These are phyloP conservation scores for Brotula barbata DNA, from an alignment of 2,797 vertebrate genomes.

Conservation along the genomic window DNA sequence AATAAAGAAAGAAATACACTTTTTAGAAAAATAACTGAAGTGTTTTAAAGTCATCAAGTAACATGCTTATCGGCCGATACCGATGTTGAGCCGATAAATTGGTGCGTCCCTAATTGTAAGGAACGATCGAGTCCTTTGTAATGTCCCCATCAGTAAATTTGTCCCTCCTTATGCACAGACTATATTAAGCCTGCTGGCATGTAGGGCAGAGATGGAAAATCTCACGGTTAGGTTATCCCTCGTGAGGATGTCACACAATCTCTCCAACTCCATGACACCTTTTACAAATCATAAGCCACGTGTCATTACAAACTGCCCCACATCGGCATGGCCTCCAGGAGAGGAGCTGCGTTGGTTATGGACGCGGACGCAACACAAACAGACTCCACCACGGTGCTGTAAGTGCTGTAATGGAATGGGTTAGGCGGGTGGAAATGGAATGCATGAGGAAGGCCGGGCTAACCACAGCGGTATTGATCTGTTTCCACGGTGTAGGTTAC, in stretches of 20 bases:
- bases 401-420: slow-evolving; percentile 15
- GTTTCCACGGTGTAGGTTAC: slow-evolving; percentile 3
- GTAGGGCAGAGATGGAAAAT: slow-evolving; percentile 20
- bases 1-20: too few relatives aligned
- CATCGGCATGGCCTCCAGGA: slow-evolving; percentile 20
- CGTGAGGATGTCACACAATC: slow-evolving; percentile 12
- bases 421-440: not conserved
- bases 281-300: slow-evolving; percentile 21
- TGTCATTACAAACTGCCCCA: slow-evolving; percentile 27
- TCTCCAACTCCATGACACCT: slow-evolving; percentile 15
- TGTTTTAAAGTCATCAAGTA: too few relatives aligned
- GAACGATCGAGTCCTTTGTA: slow-evolving; percentile 12
- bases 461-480: slow-evolving; percentile 25
- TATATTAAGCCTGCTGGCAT: slow-evolving; percentile 22
- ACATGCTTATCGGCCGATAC: too few relatives aligned
- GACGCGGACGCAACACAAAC: slow-evolving; percentile 23
- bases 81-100: too few relatives aligned
- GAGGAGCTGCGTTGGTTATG: slow-evolving; percentile 35
- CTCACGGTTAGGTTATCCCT: slow-evolving; percentile 21
- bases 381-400: slow-evolving; percentile 18
- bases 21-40: too few relatives aligned
- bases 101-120: too few relatives aligned
- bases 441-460: slow-evolving; percentile 9
- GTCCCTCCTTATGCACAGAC: slow-evolving; percentile 11
- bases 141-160: slow-evolving; percentile 6